Percentiles rank a stretch among this genome's conserved stretches.
phyloP scores from a whole-genome alignment of 2,888 invertebrate genomes.

The Sphinx pinastri region DNA sequence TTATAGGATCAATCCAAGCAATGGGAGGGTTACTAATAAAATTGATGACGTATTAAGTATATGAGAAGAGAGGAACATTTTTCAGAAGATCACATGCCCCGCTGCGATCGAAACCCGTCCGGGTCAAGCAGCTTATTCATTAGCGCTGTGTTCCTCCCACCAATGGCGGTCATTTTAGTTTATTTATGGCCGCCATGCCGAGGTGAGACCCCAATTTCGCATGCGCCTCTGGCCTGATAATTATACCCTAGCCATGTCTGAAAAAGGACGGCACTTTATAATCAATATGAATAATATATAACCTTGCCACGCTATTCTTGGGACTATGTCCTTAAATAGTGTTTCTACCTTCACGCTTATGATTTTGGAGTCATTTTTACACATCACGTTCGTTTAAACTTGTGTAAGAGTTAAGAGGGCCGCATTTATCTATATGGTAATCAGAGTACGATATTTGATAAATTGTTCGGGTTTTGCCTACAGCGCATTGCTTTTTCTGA shows the following conservation, averaged over 20 bases:
- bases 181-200: constrained; percentile 77
- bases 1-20: neutral
- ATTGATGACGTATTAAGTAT: constrained; percentile 8
- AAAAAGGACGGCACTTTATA: constrained; percentile 77
- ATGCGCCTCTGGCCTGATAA: constrained; percentile 78
- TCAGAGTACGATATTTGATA: neutral
- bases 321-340: neutral
- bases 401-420: neutral
- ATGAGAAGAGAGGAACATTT: constrained; percentile 14
- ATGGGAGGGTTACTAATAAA: constrained; percentile 29
- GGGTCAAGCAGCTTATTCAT: constrained; percentile 69
- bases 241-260: constrained; percentile 76
- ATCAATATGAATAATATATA: constrained; percentile 61
- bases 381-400: neutral
- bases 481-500: neutral
- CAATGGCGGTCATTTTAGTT: constrained; percentile 76
- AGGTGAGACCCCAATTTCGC: constrained; percentile 84
- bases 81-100: constrained; percentile 13
- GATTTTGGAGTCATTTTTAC: constrained; percentile 11
- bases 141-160: constrained; percentile 79
- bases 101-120: constrained; percentile 32
- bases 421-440: neutral
- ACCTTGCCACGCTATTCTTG: constrained; percentile 25
- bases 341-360: constrained; percentile 4
- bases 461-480: neutral